Percentiles rank a stretch among this genome's conserved stretches.
phyloP scores from a whole-genome alignment of 1,140 invertebrate species.

The Ericerus pela region DNA sequence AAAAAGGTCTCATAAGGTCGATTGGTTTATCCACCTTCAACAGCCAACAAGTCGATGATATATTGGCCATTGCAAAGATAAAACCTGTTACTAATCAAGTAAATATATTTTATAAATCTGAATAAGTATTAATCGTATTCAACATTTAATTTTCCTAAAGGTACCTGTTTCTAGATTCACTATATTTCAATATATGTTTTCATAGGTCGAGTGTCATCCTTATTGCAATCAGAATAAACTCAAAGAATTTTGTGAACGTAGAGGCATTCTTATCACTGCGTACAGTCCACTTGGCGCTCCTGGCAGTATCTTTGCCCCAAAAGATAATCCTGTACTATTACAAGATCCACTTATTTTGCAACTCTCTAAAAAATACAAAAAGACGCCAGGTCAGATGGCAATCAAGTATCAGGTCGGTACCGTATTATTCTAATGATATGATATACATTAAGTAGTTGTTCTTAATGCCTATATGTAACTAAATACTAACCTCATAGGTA shows the following conservation, averaged over 20 bases:
- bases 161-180: not conserved
- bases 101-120: not conserved
- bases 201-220: slow-evolving; percentile 67
- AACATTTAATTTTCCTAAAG: not conserved
- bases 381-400: slow-evolving; percentile 52
- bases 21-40: slow-evolving; percentile 87
- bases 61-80: slow-evolving; percentile 46
- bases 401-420: slow-evolving; percentile 47
- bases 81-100: slow-evolving; percentile 68
- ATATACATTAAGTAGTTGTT: too few species aligned
- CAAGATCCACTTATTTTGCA: slow-evolving; percentile 44
- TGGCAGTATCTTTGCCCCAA: slow-evolving; percentile 36
- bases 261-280: slow-evolving; percentile 53
- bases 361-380: slow-evolving; percentile 51
- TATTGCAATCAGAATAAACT: slow-evolving; percentile 67
- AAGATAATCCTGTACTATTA: slow-evolving; percentile 43
- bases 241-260: slow-evolving; percentile 48
- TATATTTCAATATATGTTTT: not conserved
- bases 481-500: too few species aligned
- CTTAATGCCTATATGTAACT: too few species aligned
- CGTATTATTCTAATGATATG: too few species aligned
- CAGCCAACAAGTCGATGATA: slow-evolving; percentile 51
- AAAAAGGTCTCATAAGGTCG: slow-evolving; percentile 49
- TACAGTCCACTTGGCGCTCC: slow-evolving; percentile 67
- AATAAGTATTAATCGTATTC: not conserved